Conservation (phyloP, 2,888 invertebrate species). For the Coenonympha arcania region DNA sequence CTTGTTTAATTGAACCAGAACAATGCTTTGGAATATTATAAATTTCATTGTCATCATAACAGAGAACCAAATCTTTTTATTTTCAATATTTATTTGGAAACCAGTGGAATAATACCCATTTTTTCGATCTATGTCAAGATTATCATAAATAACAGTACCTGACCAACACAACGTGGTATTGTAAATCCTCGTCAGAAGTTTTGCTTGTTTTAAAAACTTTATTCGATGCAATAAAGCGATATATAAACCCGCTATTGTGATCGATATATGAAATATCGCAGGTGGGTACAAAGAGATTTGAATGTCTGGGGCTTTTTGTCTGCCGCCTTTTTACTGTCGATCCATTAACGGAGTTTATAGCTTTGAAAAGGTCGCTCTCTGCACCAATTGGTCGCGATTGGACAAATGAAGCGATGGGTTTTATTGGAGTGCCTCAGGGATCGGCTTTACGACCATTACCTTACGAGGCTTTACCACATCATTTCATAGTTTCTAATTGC, state of each 20-base stretch:
- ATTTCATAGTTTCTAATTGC: constrained; percentile 42
- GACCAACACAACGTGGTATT: background rate
- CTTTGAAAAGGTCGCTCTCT: constrained; percentile 45
- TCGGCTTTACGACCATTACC: constrained; percentile 48
- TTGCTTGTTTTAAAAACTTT: constrained; percentile 11
- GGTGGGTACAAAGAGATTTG: constrained; percentile 48
- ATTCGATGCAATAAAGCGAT: constrained; percentile 36
- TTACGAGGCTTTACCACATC: too few relatives aligned
- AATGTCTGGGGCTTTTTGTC: constrained; percentile 49
- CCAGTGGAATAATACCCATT: too few relatives aligned
- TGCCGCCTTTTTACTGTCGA: constrained; percentile 52
- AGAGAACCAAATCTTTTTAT: too few relatives aligned
- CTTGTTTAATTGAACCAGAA: too few relatives aligned
- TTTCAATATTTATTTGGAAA: too few relatives aligned
- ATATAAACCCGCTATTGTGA: constrained; percentile 35
- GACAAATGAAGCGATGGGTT: constrained; percentile 49
- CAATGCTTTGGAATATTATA: too few relatives aligned
- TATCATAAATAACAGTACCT: too few relatives aligned
- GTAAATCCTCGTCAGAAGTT: constrained; percentile 3
- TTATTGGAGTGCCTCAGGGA: constrained; percentile 46
- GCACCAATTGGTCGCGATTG: constrained; percentile 56
- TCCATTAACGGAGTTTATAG: constrained; percentile 64
- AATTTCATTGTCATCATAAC: too few relatives aligned
- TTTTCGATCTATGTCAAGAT: too few relatives aligned
- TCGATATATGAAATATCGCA: constrained; percentile 41